Evolutionary conservation across 1,140 invertebrate species (phyloP).

Genomic region (Aphaenogaster ashmeadi): DNA sequence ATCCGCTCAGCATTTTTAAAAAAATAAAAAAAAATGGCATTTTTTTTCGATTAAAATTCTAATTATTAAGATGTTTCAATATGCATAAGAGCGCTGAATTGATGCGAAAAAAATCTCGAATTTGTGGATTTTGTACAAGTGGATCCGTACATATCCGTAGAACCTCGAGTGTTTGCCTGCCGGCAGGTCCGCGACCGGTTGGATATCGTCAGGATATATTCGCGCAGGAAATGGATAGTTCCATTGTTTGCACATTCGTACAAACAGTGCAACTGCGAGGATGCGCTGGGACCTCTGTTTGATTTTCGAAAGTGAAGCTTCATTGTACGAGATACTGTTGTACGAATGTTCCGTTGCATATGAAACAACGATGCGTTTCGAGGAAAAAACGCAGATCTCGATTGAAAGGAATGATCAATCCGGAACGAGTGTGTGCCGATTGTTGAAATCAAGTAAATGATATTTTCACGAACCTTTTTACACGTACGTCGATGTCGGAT

Average conservation of each 20-base stretch:
- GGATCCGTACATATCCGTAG: slow-evolving; percentile 57
- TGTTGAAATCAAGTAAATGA: slow-evolving; percentile 8
- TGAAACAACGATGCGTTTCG: slow-evolving; percentile 56
- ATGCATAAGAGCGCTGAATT: background rate
- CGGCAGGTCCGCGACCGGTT: slow-evolving; percentile 79
- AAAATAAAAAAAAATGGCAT: background rate
- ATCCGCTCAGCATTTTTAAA: background rate
- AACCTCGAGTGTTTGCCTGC: slow-evolving; percentile 73
- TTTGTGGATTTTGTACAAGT: slow-evolving; percentile 55
- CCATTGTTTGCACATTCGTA: slow-evolving; percentile 83
- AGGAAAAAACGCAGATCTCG: slow-evolving; percentile 12
- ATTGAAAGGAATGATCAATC: background rate
- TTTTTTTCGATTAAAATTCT: background rate
- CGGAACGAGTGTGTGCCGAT: background rate
- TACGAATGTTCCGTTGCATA: slow-evolving; percentile 60
- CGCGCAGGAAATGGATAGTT: slow-evolving; percentile 81
- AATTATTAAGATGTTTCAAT: background rate
- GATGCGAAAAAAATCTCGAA: slow-evolving; percentile 30
- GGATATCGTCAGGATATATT: slow-evolving; percentile 82
- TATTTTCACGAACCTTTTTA: slow-evolving; percentile 10
- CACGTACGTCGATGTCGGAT: background rate
- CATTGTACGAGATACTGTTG: slow-evolving; percentile 70
- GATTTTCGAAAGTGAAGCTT: slow-evolving; percentile 85
- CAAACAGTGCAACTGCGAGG: slow-evolving; percentile 82
- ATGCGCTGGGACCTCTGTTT: slow-evolving; percentile 79